Evolutionary conservation across 1,140 invertebrate species (phyloP), one percentile per base, ranked within the genome.

Genomic region (Lepidurus arcticus): DNA sequence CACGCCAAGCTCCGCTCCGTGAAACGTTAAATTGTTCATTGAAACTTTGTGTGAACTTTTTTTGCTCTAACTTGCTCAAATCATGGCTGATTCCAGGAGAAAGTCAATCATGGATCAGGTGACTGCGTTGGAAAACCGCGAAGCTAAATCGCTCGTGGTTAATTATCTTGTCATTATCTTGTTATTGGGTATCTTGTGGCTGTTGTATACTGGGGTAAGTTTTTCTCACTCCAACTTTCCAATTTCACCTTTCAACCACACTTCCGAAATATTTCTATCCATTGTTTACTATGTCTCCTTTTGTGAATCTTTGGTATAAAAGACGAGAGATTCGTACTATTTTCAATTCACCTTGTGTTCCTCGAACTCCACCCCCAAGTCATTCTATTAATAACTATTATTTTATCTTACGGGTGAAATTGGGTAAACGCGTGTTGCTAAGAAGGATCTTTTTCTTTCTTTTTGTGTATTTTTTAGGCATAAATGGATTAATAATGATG

Each of bases 161-260:
- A 84, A 83, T 77, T 84, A 84, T 80, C 76, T 83, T 44, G 83
- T 84, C 73, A 81, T 84, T 24, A 78, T 84, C 13, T 80, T 84
- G 10, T 80, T 84, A 11, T 78, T 84, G 13, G 78, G 77, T 8
- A 83, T 84, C 43, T 79, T 84, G 7, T 84, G 81, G 80, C 78
- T 84, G 8, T 79, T 84, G 10, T 84, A 83, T 79, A 83, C 81
- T 45, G 81, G 82, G 75, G 82, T 82, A 80, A 80, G 80, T 42
- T 16, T 44, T 47, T 74, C 73, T 47, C 16, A 2, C 53, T 13
- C 47, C 16, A 47, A 10, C 16, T 11, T 47, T 21, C 21, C 0
- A 9, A 16, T 21, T 65, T 5, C 53, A 21, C 7, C 7, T 16
- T 34, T 34, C 34, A 34, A 34, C 3, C 34, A 34, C 34, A 34